Conservation (phyloP, 2,888 invertebrate genomes). For the Lathronympha strigana region DNA sequence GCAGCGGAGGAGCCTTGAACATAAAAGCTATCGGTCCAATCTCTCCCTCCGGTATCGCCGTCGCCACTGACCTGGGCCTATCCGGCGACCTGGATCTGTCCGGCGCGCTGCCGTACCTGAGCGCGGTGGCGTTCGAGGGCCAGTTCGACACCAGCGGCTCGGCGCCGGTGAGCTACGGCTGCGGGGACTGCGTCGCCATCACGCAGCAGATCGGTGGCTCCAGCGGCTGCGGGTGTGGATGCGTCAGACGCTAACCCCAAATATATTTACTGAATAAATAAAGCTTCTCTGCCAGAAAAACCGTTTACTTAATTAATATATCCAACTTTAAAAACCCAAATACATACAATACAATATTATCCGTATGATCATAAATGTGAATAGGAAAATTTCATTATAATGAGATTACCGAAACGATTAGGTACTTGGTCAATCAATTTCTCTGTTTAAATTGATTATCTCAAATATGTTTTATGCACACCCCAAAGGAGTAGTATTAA, state of each 20-base stretch:
- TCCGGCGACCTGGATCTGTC: slow-evolving; percentile 53
- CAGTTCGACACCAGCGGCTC: slow-evolving; percentile 17
- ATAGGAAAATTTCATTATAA: too few species aligned
- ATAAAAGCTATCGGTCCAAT: slow-evolving; percentile 54
- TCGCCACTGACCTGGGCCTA: slow-evolving; percentile 56
- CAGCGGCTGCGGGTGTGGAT: slow-evolving; percentile 4
- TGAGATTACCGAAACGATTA: too few species aligned
- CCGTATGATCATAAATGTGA: too few species aligned
- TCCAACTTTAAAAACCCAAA: too few species aligned
- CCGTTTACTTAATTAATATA: neutral
- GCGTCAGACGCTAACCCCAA: neutral
- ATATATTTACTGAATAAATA: neutral
- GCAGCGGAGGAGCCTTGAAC: slow-evolving; percentile 18
- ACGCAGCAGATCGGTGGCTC: slow-evolving; percentile 2
- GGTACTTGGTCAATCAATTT: too few species aligned
- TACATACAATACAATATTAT: too few species aligned
- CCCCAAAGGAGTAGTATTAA: too few species aligned
- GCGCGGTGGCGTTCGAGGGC: slow-evolving; percentile 35
- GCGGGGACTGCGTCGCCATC: slow-evolving; percentile 39
- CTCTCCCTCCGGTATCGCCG: slow-evolving; percentile 52
- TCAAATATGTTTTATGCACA: too few species aligned
- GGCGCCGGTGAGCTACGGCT: slow-evolving; percentile 27
- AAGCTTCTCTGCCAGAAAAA: neutral
- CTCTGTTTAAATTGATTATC: too few species aligned
- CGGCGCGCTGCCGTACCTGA: slow-evolving; percentile 45